Percentiles rank a stretch among this genome's conserved stretches.
Evolutionary conservation across 2,888 invertebrate species (phyloP).

Genomic region (Baccha elongata): DNA sequence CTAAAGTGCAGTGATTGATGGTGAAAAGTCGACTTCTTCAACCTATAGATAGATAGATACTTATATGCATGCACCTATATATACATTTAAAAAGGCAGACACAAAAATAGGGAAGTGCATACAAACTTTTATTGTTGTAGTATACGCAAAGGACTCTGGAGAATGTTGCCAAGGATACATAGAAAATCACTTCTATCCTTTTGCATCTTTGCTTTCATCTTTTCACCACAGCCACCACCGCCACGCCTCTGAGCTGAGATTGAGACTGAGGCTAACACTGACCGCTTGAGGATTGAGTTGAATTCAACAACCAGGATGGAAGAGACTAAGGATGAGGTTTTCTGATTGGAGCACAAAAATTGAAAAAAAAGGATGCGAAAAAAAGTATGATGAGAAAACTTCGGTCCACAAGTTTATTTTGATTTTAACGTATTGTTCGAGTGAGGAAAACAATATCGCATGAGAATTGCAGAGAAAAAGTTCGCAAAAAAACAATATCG

Average conservation of each 20-base stretch:
- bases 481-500: constrained; percentile 11
- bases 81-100: constrained; percentile 11
- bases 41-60: background rate
- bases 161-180: constrained; percentile 57
- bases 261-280: constrained; percentile 44
- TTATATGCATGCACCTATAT: background rate
- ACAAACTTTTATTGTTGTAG: constrained; percentile 43
- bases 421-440: constrained; percentile 71
- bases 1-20: constrained; percentile 74
- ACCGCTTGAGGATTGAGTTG: constrained; percentile 62
- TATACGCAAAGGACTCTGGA: constrained; percentile 61
- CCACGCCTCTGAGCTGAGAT: background rate
- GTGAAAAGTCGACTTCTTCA: constrained; percentile 65
- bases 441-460: constrained; percentile 68
- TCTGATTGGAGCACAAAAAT: constrained; percentile 3
- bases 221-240: constrained; percentile 1
- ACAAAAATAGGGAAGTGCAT: constrained; percentile 30
- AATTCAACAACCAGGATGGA: constrained; percentile 42
- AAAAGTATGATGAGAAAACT: constrained; percentile 67
- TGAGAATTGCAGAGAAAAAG: constrained; percentile 42
- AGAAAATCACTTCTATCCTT: constrained; percentile 51
- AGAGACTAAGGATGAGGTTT: constrained; percentile 34
- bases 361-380: background rate
- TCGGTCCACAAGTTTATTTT: constrained; percentile 66
- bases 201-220: constrained; percentile 6